Base-by-base conservation (phyloP, 2,113 vertebrate species). In the Eretmodus cyanostictus region DNA sequence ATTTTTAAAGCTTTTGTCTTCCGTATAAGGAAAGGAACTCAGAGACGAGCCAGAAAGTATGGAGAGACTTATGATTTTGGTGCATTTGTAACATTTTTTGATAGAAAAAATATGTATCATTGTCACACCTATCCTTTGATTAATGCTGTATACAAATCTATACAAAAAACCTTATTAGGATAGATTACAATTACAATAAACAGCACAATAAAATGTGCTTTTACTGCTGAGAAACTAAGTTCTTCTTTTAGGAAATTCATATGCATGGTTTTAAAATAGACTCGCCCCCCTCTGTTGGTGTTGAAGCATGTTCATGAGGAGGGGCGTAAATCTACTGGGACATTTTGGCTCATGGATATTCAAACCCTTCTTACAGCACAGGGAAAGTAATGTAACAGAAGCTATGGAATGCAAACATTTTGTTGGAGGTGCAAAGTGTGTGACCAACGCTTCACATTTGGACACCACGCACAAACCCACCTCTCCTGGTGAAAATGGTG, bases 181-280 rank as follows among this genome's bases (percentile, higher is more conserved):
- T 54, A 86, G 36, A 66, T 76, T 22, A 22, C 7, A 47, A 61
- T 24, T 76, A 42, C n/a, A 49, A 55, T 31, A 8, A 78, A 51
- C 17, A 31, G 27, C 24, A 51, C 27, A 78, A 51, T 78, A 51
- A 12, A 49, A 76, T 47, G 16, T 5, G 24, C 6, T 19, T 78
- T 34, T 78, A 78, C 53, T 80, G 29, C 27, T 36, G 61, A 87
- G 55, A 71, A 57, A 24, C 45, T 4, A 80, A 79, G 10, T 19
- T 71, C 34, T 61, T 76, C 51, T 66, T 78, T 73, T 17, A 57
- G 55, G 51, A 85, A 86, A 84, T 29, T 79, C 51, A 51, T 82
- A 8, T 73, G 54, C 51, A 78, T 76, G 84, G 81, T 83, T 79
- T 86, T 82, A 89, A 92, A 91, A 92, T 87, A 92, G 90, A 87